phyloP scores from a whole-genome alignment of 2,113 vertebrate species.

The Gymnorhina tibicen region DNA sequence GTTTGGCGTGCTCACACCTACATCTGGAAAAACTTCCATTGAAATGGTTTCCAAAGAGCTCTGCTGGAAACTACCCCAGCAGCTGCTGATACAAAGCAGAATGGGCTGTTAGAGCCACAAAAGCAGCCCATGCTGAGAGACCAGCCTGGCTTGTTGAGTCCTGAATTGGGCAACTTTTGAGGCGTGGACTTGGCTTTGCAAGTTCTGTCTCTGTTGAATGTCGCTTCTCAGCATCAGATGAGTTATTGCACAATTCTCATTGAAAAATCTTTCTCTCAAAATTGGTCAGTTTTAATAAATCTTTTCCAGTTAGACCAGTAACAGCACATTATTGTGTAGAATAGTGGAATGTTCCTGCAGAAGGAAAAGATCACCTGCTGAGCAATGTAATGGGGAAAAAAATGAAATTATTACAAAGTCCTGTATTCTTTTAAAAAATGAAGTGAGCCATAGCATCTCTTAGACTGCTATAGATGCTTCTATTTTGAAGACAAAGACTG shows the following conservation, averaged over 20 bases:
- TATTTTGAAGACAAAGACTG: background rate
- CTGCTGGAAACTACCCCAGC: background rate
- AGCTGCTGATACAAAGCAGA: background rate
- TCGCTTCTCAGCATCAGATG: background rate
- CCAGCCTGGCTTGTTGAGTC: background rate
- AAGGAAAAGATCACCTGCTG: background rate
- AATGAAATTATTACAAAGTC: background rate
- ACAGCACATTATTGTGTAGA: background rate
- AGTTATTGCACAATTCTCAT: background rate
- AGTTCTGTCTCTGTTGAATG: background rate
- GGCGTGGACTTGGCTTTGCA: background rate
- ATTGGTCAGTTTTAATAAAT: background rate
- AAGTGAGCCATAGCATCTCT: background rate
- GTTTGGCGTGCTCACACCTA: background rate
- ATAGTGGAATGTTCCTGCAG: background rate
- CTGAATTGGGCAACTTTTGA: background rate
- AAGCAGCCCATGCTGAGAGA: background rate
- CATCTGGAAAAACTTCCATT: constrained; percentile 34
- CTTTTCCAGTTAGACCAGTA: background rate
- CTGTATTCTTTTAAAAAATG: background rate
- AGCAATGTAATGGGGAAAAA: background rate
- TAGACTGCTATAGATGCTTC: background rate
- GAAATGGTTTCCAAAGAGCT: background rate
- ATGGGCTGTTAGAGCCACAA: background rate
- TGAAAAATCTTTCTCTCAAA: background rate